Base-by-base conservation (phyloP, 2,113 vertebrate genomes). In the Engraulis encrasicolus region DNA sequence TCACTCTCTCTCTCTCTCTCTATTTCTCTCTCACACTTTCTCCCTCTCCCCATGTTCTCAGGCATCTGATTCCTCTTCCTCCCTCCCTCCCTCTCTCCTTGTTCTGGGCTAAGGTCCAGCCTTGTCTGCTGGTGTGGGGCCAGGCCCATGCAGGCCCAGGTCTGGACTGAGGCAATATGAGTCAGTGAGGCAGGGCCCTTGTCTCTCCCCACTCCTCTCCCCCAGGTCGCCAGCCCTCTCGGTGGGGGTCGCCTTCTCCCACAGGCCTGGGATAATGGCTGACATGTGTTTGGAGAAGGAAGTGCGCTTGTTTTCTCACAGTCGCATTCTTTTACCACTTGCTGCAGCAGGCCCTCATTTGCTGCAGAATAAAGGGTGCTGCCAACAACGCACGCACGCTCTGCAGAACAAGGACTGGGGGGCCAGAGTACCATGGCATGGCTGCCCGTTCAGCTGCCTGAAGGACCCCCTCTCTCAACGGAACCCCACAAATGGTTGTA, bases 281-380 rank as follows among this genome's bases (percentile, higher is more conserved):
- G 83, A 87, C 82, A 84, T 85, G 83, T 87, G 86, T 87, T 85
- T 85, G 82, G 37, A 84, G 50, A 89, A 85, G 85, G 82, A 89
- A 78, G 83, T 37, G 45, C 52, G 82, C 83, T 85, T 78, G 66
- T 88, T 88, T 86, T 48, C 3, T 9, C 83, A 86, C 54, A 85
- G 83, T 58, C 58, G 78, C 58, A 82, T 85, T 88, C 84, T 81
- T 61, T 40, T 78, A n/a, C 85, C 82, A 81, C 78, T n/a, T n/a
- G 15, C 66, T 0, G 66, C 23, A n/a, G n/a, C n/a, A n/a, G 31
- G 58, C 38, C 80, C 80, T 85, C 81, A 66, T 85, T 85, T n/a
- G 81, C 86, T 85, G 27, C 0, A 74, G 66, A 27, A 74, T 31
- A 23, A 74, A 27, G 23, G 0, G 19, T 79, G 38, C 49, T n/a